Evolutionary conservation across 2,113 vertebrate genomes (phyloP), one percentile per base, ranked within the genome.

Genomic region (Brienomyrus brachyistius): DNA sequence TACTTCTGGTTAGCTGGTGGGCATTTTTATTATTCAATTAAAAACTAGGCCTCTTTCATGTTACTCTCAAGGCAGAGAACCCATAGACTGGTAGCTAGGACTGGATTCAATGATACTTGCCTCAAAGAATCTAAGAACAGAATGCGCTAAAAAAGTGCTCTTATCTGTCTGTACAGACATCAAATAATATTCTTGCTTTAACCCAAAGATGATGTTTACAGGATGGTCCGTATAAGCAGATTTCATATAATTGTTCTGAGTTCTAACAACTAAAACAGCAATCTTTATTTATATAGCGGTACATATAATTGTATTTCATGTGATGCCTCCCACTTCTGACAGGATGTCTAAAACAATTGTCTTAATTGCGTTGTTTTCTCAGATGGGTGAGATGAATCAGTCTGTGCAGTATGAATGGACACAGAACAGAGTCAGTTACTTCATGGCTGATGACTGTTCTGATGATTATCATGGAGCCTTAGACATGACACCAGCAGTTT

Each of bases 11-110:
- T 52, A 51, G 84, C 84, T 52, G 17, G n/a, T n/a, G 3, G 82
- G 23, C 19, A 85, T 85, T 50, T 85, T 88, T 48, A 70, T 48
- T 70, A 88, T 70, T 88, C 59, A 50, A 88, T 88, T 50, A 62
- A 70, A 70, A 56, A 66, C 35, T 43, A 88, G 35, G 54, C 35
- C 15, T 27, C 43, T 88, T 88, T 88, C 59, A 88, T 88, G 54
- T 88, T 48, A 9, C 56, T 88, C 56, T 88, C 56, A 70, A 59
- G 19, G 45, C 17, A 66, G 43, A 88, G 35, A 70, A n/a, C 13
- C 87, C 27, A 40, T 21, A 70, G 87, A n/a, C 87, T 66, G 45
- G 56, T 59, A 88, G 59, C 31, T 70, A 85, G 43, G 23, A 35
- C 17, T 56, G 35, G 27, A 47, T 3, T 19, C 15, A 15, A 48